Evolutionary conservation across 92 coral and sea anemone genomes (phyloP), one percentile per base, ranked within the genome.

Genomic region (Muricea muricata): DNA sequence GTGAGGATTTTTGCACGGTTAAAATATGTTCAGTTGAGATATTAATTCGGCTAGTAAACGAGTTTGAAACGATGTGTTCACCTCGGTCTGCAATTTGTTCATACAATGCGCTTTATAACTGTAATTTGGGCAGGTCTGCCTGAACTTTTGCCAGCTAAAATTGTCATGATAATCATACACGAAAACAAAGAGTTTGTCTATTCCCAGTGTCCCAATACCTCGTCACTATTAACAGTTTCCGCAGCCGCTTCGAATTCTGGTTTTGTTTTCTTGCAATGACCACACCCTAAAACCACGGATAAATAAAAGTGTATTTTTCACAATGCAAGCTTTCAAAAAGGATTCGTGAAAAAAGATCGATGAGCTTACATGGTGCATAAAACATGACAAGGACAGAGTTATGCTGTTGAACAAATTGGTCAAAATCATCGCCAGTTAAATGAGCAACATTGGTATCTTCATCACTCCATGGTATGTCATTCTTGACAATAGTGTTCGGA

Each of bases 281-380:
- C 97, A 76, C 99, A 97, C 99, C 99, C 99, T 97, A 50, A 52
- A 75, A 28, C 32, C n/a, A n/a, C n/a, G n/a, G n/a, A n/a, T n/a
- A 26, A 61, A 48, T 1, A 33, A 37, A 72, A 29, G 35, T 37
- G 4, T 18, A 9, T 29, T 41, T 37, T 30, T 73, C 11, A 20
- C 30, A 2, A 52, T 67, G 11, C 73, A 73, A 60, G 14, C n/a
- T 21, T 0, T 45, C 17, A 57, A 10, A 28, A 30, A 24, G 6
- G 72, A 11, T 1, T 28, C 35, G 1, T 24, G 2, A 8, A 28
- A 33, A 34, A 33, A 65, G 29, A n/a, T 17, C 1, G 0, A 6
- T 18, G 0, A 26, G 92, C 99, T 96, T 87, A 96, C 99, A 96
- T 24, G 98, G 99, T n/a, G 97, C 93, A 86, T 97, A 97, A 83